A percentile compares a stretch with the other conserved stretches of the same genome.
These are phyloP conservation scores for Pelagia noctiluca DNA, from an alignment of 30 jellyfish, hydroid and myxozoan genomes.

Conservation along the genomic window DNA sequence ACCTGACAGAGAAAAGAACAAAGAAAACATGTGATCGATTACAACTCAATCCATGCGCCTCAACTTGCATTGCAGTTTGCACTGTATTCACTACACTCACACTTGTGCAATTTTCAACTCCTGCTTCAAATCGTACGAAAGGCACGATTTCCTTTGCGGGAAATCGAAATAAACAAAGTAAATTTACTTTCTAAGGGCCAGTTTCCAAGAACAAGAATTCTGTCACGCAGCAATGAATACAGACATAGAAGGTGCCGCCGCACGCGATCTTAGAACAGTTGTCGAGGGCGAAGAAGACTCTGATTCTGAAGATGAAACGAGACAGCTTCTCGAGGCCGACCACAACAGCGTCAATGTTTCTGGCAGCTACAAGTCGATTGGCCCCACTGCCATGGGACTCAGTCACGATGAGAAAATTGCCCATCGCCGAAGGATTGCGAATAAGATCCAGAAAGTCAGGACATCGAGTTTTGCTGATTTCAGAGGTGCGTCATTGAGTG, in stretches of 20 bases:
- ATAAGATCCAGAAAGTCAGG: constrained; percentile 1
- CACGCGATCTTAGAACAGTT: constrained; percentile 20
- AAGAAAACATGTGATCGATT: no score
- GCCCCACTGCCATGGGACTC: constrained; percentile 40
- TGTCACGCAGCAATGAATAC: not conserved
- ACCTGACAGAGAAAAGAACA: no score
- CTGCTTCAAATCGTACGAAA: no score
- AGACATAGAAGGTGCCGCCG: not conserved
- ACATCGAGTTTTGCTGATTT: constrained; percentile 52
- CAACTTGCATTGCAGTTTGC: no score
- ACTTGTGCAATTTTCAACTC: no score
- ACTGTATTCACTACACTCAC: no score
- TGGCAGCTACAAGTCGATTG: constrained; percentile 57
- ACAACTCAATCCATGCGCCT: no score
- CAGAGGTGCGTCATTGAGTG: constrained; percentile 88
- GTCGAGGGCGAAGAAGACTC: constrained; percentile 31
- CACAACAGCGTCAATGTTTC: constrained; percentile 51
- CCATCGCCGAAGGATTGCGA: constrained; percentile 41
- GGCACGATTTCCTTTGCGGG: no score
- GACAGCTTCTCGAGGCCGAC: constrained; percentile 52
- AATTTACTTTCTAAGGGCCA: not conserved
- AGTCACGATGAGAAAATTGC: constrained; percentile 42
- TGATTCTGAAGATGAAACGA: constrained; percentile 66
- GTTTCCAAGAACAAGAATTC: not conserved
- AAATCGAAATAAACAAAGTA: not conserved